Conservation (phyloP, 1,140 invertebrate species). For the Diprion similis region DNA sequence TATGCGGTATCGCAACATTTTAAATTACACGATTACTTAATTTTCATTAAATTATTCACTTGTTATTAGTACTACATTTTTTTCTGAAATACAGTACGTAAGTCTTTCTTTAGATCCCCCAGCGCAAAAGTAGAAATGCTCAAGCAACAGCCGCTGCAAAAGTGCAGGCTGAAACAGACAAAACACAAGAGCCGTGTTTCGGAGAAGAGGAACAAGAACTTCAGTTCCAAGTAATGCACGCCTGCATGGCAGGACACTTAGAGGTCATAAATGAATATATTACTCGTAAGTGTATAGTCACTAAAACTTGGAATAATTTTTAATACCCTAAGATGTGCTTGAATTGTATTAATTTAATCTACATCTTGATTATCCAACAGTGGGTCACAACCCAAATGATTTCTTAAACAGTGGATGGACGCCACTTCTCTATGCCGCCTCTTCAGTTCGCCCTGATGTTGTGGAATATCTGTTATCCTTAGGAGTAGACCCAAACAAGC, state of each 20-base stretch:
- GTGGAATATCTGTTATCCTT: constrained; percentile 43
- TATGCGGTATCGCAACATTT: too few relatives aligned
- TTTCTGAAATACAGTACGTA: too few relatives aligned
- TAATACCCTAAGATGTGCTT: background rate
- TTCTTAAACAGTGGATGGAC: constrained; percentile 49
- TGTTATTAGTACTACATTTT: too few relatives aligned
- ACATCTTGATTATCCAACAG: constrained; percentile 21
- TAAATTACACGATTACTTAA: too few relatives aligned
- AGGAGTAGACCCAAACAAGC: constrained; percentile 53
- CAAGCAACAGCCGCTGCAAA: background rate
- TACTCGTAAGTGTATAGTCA: constrained; percentile 35
- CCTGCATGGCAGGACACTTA: constrained; percentile 39
- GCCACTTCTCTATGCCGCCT: constrained; percentile 49
- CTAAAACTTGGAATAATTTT: background rate
- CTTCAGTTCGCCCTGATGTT: constrained; percentile 37
- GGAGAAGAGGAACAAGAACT: background rate
- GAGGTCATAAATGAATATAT: constrained; percentile 39
- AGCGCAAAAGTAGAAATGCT: background rate
- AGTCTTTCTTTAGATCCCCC: too few relatives aligned
- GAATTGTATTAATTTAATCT: constrained; percentile 14
- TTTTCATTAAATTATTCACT: too few relatives aligned
- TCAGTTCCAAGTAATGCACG: constrained; percentile 28
- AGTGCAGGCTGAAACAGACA: background rate
- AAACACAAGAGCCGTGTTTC: background rate
- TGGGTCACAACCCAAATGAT: constrained; percentile 41